Percentiles rank a stretch among this genome's conserved stretches.
phyloP scores from a whole-genome alignment of 2,113 vertebrate genomes.

The Alces alces region DNA sequence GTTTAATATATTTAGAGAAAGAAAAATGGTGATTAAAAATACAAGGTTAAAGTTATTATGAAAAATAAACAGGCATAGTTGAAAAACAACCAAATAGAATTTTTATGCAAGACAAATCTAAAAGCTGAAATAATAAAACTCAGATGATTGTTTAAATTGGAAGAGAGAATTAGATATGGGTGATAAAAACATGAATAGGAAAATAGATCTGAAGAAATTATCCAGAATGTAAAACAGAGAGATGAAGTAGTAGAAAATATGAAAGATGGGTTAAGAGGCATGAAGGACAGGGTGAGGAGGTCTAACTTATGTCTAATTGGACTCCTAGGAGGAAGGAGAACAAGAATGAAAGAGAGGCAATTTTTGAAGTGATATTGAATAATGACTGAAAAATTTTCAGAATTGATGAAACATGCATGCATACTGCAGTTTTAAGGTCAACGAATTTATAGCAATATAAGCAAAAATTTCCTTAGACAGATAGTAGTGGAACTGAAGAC shows the following conservation, averaged over 20 bases:
- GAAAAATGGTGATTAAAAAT: neutral
- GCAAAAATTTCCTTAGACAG: neutral
- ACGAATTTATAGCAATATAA: neutral
- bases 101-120: neutral
- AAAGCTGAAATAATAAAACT: neutral
- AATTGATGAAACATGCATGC: neutral
- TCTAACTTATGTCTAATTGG: neutral
- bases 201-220: neutral
- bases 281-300: neutral
- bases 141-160: neutral
- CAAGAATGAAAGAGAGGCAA: neutral
- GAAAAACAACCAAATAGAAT: neutral
- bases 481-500: neutral
- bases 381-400: neutral
- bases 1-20: neutral
- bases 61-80: neutral
- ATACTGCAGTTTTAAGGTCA: neutral
- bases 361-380: neutral
- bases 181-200: neutral
- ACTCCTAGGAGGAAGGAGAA: neutral
- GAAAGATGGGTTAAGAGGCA: neutral
- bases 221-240: neutral
- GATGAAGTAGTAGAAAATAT: neutral
- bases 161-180: neutral
- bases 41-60: neutral